Percentiles rank a stretch among this genome's conserved stretches.
Conservation (phyloP, 1,140 invertebrate species). For the Caenorhabditis inopinata region DNA sequence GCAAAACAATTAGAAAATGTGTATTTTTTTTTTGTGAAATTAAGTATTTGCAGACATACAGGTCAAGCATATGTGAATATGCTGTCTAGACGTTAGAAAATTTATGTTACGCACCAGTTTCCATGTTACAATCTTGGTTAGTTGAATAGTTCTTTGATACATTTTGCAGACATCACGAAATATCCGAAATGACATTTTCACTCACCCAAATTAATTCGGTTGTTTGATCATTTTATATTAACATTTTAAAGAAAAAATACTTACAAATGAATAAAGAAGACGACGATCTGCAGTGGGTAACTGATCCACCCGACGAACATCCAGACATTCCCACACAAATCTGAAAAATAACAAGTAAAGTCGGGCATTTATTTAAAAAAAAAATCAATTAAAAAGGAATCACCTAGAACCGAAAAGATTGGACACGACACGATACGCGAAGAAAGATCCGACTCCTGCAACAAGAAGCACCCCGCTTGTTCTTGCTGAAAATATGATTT, state of each 20-base stretch:
- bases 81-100: no score
- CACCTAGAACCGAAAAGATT: constrained; percentile 51
- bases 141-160: neutral
- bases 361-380: no score
- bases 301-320: constrained; percentile 49
- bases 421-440: constrained; percentile 53
- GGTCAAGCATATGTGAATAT: no score
- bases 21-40: no score
- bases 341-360: no score
- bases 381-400: no score
- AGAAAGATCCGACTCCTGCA: constrained; percentile 57
- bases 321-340: constrained; percentile 56
- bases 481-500: constrained; percentile 53
- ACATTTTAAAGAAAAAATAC: neutral
- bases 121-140: neutral
- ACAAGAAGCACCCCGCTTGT: constrained; percentile 56
- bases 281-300: constrained; percentile 52
- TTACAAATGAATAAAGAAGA: constrained; percentile 47
- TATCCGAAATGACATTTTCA: neutral
- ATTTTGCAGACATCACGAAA: neutral
- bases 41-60: no score
- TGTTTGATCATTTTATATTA: neutral
- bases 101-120: no score
- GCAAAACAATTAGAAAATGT: no score
- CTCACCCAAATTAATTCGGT: neutral